phyloP scores from a whole-genome alignment of 2,797 vertebrate genomes.

The Novumbra hubbsi region DNA sequence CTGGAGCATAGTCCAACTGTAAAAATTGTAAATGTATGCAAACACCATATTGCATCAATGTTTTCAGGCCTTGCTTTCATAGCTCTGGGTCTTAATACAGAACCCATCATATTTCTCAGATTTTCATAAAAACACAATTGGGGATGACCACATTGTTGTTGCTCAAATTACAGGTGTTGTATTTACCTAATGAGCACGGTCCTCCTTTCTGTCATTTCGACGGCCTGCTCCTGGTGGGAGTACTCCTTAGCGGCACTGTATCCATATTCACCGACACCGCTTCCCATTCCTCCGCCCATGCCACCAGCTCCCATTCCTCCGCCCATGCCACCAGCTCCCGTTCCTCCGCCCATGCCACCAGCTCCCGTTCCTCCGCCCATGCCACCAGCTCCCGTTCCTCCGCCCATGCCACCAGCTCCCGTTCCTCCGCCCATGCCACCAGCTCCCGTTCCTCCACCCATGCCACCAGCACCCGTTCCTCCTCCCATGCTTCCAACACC shows the following conservation, averaged over 20 bases:
- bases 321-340: slow-evolving; percentile 8
- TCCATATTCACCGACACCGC: slow-evolving; percentile 35
- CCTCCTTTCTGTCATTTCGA: slow-evolving; percentile 76
- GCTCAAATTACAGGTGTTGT: background rate
- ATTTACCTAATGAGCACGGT: slow-evolving; percentile 78
- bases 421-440: slow-evolving; percentile 5
- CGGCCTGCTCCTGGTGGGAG: slow-evolving; percentile 67
- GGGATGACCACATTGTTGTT: background rate
- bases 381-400: slow-evolving; percentile 18
- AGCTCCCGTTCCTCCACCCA: slow-evolving; percentile 18
- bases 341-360: background rate
- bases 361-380: slow-evolving; percentile 7
- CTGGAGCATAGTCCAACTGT: no score
- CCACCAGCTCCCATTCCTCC: slow-evolving; percentile 18
- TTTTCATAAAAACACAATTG: background rate
- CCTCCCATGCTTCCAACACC: slow-evolving; percentile 7
- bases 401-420: slow-evolving; percentile 10
- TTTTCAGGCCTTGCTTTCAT: no score
- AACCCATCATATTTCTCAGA: no score
- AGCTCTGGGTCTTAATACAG: no score
- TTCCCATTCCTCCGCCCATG: slow-evolving; percentile 17
- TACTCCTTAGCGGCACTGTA: slow-evolving; percentile 42
- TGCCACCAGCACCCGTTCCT: slow-evolving; percentile 17
- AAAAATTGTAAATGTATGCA: no score
- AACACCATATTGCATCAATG: no score